These are phyloP conservation scores for Metalampra italica DNA, from an alignment of 2,888 invertebrate genomes.

Conservation along the genomic window DNA sequence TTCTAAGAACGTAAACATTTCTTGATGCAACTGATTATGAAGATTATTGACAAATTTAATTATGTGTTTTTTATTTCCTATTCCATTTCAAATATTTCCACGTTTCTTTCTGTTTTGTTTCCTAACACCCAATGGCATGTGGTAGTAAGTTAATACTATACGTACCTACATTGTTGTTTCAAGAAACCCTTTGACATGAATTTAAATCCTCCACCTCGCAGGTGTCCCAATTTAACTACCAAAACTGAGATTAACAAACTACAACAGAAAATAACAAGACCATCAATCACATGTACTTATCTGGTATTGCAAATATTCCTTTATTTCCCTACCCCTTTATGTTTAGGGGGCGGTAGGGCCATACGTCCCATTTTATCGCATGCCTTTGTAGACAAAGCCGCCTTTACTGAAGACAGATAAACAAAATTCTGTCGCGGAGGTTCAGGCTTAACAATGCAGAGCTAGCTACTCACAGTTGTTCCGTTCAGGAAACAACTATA, in stretches of 20 bases:
- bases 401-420: slow-evolving; percentile 50
- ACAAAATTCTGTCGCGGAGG: slow-evolving; percentile 47
- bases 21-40: too few species aligned
- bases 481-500: neutral
- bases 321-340: slow-evolving; percentile 28
- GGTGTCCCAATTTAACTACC: too few species aligned
- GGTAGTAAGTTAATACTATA: too few species aligned
- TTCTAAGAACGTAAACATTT: too few species aligned
- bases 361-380: slow-evolving; percentile 47
- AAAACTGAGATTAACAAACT: slow-evolving; percentile 22
- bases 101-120: neutral
- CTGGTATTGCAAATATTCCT: slow-evolving; percentile 34
- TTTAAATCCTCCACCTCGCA: neutral
- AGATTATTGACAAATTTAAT: too few species aligned
- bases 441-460: slow-evolving; percentile 35
- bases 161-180: too few species aligned
- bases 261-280: slow-evolving; percentile 20
- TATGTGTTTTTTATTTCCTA: too few species aligned
- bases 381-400: slow-evolving; percentile 58
- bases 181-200: too few species aligned
- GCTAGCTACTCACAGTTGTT: slow-evolving; percentile 23
- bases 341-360: slow-evolving; percentile 27
- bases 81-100: neutral
- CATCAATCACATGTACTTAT: slow-evolving; percentile 29
- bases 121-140: neutral